These are phyloP conservation scores for Cryptoleucopteryx plumbea DNA, from an alignment of 2,113 vertebrate species.

Conservation along the genomic window DNA sequence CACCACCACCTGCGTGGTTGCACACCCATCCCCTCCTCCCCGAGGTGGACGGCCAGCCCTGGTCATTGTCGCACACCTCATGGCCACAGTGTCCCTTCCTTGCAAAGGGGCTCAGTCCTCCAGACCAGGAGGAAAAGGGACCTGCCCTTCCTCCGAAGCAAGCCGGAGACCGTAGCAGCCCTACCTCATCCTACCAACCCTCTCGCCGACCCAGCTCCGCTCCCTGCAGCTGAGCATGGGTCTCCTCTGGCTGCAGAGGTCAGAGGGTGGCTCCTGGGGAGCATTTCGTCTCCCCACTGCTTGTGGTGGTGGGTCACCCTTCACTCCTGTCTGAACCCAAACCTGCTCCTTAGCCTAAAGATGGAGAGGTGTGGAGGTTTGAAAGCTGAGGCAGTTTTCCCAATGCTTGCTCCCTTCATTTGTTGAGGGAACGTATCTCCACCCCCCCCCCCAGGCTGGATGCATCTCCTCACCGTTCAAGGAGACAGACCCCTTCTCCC, in stretches of 20 bases:
- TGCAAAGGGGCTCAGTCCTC: background rate
- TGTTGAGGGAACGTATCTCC: background rate
- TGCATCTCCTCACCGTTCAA: background rate
- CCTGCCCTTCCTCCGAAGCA: background rate
- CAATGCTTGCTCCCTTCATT: background rate
- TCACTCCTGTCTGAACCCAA: background rate
- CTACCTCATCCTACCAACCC: no score
- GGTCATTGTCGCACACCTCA: background rate
- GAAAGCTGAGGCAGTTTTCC: background rate
- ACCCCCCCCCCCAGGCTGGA: background rate
- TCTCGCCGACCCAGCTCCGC: accelerated
- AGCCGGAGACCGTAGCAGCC: background rate
- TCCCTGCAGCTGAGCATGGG: accelerated
- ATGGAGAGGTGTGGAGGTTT: background rate
- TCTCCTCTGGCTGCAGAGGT: background rate
- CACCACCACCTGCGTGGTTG: background rate
- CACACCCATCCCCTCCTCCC: background rate
- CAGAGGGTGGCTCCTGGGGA: background rate
- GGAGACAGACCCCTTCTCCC: background rate
- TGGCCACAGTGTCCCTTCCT: background rate
- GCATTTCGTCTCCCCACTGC: background rate
- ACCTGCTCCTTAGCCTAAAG: background rate
- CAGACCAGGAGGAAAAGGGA: background rate
- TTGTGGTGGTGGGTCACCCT: no score
- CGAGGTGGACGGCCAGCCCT: accelerated